Conservation (phyloP, 2,113 vertebrate species). For the Oryzias javanicus region DNA sequence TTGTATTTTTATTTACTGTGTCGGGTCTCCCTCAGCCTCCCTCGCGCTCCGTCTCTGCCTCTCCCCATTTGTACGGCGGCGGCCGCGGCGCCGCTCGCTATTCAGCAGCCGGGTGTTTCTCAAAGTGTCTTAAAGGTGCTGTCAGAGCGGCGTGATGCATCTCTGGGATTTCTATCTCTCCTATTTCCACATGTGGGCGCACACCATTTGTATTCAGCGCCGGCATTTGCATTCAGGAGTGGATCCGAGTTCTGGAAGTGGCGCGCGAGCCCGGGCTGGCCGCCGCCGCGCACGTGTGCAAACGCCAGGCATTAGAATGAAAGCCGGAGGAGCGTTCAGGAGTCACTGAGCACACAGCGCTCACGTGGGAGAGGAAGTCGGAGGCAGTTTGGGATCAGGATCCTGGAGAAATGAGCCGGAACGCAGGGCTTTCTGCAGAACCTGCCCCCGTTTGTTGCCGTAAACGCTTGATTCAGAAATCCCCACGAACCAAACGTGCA, state of each 20-base stretch:
- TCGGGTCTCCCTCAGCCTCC: conserved; percentile 61
- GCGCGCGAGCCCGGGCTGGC: too few relatives aligned
- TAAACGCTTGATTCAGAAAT: too few relatives aligned
- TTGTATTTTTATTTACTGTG: conserved; percentile 77
- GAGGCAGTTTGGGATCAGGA: too few relatives aligned
- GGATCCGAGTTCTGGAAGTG: conserved; percentile 32
- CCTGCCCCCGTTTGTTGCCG: too few relatives aligned
- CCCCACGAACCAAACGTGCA: too few relatives aligned
- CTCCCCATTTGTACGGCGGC: conserved; percentile 58
- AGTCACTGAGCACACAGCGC: neutral
- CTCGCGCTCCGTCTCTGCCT: conserved; percentile 61
- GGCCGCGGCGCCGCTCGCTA: conserved; percentile 20
- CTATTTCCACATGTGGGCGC: conserved; percentile 54
- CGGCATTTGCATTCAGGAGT: conserved; percentile 40
- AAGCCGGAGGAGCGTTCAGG: conserved; percentile 9
- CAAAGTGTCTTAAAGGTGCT: conserved; percentile 69
- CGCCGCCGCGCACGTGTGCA: conserved; percentile 6
- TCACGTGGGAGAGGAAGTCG: too few relatives aligned
- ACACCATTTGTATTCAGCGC: conserved; percentile 50
- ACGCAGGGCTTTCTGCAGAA: too few relatives aligned
- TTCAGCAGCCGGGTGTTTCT: conserved; percentile 57
- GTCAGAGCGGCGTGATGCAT: conserved; percentile 66
- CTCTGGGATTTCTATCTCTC: conserved; percentile 55
- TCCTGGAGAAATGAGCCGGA: too few relatives aligned
- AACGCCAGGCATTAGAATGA: conserved; percentile 44